Conservation (phyloP, 2,888 invertebrate species). For the Desoria tigrina region DNA sequence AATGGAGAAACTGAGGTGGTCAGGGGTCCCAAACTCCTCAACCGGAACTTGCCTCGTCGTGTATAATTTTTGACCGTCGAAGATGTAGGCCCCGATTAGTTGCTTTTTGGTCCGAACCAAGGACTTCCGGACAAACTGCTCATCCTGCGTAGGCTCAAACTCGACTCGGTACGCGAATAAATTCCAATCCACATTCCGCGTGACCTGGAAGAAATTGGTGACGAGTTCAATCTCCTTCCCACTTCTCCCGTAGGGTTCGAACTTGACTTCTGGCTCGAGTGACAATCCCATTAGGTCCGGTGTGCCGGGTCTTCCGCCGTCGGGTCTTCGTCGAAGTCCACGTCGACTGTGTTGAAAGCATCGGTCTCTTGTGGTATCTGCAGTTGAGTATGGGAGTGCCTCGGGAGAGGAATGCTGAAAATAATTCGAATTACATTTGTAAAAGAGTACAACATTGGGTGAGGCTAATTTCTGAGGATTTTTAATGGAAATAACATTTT, state of each 20-base stretch:
- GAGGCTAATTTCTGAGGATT: too few relatives aligned
- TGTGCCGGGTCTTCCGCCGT: background rate
- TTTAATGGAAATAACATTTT: too few relatives aligned
- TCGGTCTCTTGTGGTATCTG: background rate
- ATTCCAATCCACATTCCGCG: background rate
- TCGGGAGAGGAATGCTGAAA: too few relatives aligned
- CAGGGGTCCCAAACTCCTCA: background rate
- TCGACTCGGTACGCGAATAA: background rate
- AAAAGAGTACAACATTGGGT: too few relatives aligned
- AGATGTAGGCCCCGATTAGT: background rate
- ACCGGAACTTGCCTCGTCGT: background rate
- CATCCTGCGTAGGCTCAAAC: background rate
- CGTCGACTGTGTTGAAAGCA: background rate
- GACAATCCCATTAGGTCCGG: background rate
- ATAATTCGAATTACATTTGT: too few relatives aligned
- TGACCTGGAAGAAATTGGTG: slow-evolving; percentile 9
- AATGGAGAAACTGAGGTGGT: background rate
- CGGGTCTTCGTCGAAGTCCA: background rate
- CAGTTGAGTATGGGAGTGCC: too few relatives aligned
- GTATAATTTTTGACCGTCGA: background rate
- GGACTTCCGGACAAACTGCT: background rate
- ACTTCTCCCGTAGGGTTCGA: background rate
- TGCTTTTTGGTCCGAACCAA: background rate
- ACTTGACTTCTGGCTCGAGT: background rate
- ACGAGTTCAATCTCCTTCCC: slow-evolving; percentile 9